phyloP scores from a whole-genome alignment of 2,888 invertebrate genomes.

The Drosophila acutilabella region DNA sequence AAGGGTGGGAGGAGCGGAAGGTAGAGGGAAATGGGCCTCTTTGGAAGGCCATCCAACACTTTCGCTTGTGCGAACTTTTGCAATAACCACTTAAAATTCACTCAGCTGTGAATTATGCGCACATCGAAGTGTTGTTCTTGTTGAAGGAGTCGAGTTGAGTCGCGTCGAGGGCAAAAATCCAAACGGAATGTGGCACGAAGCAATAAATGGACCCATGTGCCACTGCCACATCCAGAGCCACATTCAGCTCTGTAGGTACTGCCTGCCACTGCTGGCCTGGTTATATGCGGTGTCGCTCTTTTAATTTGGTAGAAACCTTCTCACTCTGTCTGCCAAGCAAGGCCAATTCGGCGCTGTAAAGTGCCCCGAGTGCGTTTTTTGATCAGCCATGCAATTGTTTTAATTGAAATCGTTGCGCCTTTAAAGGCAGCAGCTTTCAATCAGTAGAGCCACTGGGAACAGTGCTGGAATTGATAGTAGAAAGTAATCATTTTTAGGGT shows the following conservation, averaged over 20 bases:
- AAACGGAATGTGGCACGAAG: slow-evolving; percentile 41
- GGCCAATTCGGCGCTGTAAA: slow-evolving; percentile 6
- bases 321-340: not conserved
- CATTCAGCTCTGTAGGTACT: slow-evolving; percentile 4
- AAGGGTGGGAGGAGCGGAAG: not conserved
- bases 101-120: slow-evolving; percentile 84
- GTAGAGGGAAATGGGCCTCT: not conserved
- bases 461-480: no score
- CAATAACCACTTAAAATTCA: slow-evolving; percentile 84
- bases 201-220: slow-evolving; percentile 73
- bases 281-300: slow-evolving; percentile 62
- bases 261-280: slow-evolving; percentile 41
- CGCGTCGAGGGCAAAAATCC: slow-evolving; percentile 21
- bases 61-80: slow-evolving; percentile 77
- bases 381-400: slow-evolving; percentile 27
- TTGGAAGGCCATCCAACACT: slow-evolving; percentile 58
- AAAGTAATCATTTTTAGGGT: no score
- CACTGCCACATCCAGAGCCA: slow-evolving; percentile 12
- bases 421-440: slow-evolving; percentile 10
- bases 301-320: slow-evolving; percentile 51
- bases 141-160: slow-evolving; percentile 40
- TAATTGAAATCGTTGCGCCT: slow-evolving; percentile 23
- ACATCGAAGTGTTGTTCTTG: slow-evolving; percentile 81
- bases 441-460: no score
- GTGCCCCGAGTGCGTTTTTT: slow-evolving; percentile 25